These are phyloP conservation scores for Sinonovacula constricta DNA, from an alignment of 1,140 invertebrate genomes.

Conservation along the genomic window DNA sequence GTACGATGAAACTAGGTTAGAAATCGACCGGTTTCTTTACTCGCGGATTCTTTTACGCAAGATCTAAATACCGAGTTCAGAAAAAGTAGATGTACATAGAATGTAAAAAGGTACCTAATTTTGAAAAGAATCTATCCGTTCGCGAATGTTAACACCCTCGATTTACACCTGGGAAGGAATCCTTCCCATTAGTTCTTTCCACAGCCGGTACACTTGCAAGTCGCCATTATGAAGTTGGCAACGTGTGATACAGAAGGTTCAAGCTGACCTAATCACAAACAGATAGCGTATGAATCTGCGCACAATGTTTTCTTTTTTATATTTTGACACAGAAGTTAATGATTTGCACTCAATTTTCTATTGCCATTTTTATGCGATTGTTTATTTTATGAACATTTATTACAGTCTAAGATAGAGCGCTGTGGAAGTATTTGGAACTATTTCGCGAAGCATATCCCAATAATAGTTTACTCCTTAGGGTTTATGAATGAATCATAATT, in stretches of 20 bases:
- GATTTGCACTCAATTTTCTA: neutral
- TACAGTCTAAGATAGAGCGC: neutral
- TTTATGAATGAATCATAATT: conserved; percentile 49
- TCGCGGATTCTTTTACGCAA: neutral
- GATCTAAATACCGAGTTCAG: neutral
- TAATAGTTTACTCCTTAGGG: neutral
- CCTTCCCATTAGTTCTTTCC: conserved; percentile 43
- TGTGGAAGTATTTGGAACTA: neutral
- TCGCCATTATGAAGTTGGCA: conserved; percentile 55
- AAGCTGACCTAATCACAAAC: conserved; percentile 17
- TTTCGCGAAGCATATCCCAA: neutral
- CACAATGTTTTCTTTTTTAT: neutral
- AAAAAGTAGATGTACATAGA: neutral
- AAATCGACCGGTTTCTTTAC: conserved; percentile 38
- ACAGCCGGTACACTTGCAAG: conserved; percentile 5
- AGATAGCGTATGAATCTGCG: neutral
- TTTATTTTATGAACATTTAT: neutral
- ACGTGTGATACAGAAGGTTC: conserved; percentile 39
- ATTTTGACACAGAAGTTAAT: neutral
- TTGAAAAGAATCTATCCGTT: conserved; percentile 23
- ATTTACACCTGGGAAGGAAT: conserved; percentile 53
- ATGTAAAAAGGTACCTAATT: neutral
- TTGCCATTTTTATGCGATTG: neutral
- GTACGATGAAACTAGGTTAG: conserved; percentile 42
- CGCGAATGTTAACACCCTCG: conserved; percentile 20